phyloP scores from a whole-genome alignment of 2,888 invertebrate species.

The Ceriagrion tenellum region DNA sequence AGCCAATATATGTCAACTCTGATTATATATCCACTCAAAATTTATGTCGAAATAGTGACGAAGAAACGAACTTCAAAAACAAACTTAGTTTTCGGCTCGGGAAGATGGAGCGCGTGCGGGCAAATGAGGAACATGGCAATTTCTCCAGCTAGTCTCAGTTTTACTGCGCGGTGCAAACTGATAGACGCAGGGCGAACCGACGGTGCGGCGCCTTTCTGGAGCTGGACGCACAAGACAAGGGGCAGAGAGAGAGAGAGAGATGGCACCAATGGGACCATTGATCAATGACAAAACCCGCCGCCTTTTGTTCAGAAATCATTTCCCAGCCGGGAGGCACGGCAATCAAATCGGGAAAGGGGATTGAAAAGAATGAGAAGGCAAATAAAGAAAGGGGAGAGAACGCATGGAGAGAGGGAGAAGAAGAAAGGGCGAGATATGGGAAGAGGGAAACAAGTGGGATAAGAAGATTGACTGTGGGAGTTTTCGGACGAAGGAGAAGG shows the following conservation, averaged over 20 bases:
- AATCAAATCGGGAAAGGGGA: neutral
- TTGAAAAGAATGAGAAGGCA: neutral
- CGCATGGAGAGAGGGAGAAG: neutral
- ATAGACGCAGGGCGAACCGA: neutral
- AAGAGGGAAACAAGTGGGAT: neutral
- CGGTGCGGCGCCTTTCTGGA: neutral
- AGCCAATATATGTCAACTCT: too few species aligned
- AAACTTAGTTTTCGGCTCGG: neutral
- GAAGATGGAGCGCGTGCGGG: neutral
- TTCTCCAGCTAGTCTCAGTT: neutral
- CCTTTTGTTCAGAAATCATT: neutral
- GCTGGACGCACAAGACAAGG: neutral
- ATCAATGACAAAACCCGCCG: neutral
- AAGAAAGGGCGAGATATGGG: neutral
- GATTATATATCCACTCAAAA: too few species aligned
- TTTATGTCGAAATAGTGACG: too few species aligned
- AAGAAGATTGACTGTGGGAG: slow-evolving; percentile 42
- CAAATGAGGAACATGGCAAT: neutral
- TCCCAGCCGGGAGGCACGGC: neutral
- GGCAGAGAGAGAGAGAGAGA: neutral
- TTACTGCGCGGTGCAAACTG: too few species aligned
- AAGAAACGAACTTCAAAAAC: neutral
- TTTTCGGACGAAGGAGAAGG: neutral
- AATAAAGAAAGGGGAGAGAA: neutral
- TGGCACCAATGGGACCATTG: neutral